A percentile compares a stretch with the other conserved stretches of the same genome.
These are phyloP conservation scores for Zaprionus ornatus DNA, from an alignment of 1,140 invertebrate genomes.

Conservation along the genomic window DNA sequence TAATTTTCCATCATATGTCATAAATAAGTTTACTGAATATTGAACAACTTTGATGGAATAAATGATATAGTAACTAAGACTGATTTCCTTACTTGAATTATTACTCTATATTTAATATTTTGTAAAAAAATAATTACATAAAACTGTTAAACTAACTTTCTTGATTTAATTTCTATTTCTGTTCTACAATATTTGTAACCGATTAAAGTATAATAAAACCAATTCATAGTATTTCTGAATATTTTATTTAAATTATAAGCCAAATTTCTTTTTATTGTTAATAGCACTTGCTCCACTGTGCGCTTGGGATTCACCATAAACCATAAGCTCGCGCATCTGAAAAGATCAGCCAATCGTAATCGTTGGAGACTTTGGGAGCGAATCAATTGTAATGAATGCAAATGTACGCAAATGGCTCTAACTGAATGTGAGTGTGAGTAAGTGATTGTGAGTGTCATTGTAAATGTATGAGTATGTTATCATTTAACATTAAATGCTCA, in stretches of 20 bases:
- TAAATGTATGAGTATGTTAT: constrained; percentile 27
- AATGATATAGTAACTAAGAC: no score
- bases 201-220: no score
- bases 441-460: constrained; percentile 2
- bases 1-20: no score
- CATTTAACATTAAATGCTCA: constrained; percentile 61
- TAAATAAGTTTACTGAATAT: no score
- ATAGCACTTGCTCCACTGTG: not conserved
- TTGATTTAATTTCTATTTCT: no score
- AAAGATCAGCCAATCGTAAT: not conserved
- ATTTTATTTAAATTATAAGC: not conserved
- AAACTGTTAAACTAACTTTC: no score
- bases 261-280: not conserved
- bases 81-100: no score
- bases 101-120: no score
- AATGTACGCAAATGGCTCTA: not conserved
- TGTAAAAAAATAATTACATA: no score
- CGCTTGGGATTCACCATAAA: not conserved
- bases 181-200: no score
- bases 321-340: not conserved
- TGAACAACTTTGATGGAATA: no score
- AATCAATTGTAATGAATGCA: constrained; percentile 12
- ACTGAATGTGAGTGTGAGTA: constrained; percentile 6
- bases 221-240: no score
- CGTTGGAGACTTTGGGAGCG: not conserved